Evolutionary conservation across 2,797 vertebrate genomes (phyloP).

Genomic region (Denticeps clupeoides): DNA sequence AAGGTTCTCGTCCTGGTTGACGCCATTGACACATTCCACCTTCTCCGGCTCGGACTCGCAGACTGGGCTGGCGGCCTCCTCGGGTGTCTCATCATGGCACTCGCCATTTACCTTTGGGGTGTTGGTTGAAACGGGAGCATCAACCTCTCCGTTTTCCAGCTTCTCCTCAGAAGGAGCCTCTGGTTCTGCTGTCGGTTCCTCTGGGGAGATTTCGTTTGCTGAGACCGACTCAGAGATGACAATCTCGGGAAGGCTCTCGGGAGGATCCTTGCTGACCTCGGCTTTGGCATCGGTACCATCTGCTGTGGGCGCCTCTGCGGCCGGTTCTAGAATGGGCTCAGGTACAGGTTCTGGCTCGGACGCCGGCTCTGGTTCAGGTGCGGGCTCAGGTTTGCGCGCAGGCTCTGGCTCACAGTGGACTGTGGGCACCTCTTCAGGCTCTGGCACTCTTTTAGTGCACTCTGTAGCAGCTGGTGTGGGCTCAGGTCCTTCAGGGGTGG

Average conservation of each 20-base stretch:
- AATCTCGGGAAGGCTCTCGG: constrained; percentile 48
- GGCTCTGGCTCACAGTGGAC: too few relatives aligned
- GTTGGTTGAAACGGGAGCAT: constrained; percentile 25
- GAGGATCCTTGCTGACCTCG: constrained; percentile 15
- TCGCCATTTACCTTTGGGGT: constrained; percentile 47
- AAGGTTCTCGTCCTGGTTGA: constrained; percentile 39
- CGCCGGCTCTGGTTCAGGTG: constrained; percentile 20
- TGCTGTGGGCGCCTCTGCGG: not conserved
- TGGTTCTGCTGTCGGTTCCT: constrained; percentile 23
- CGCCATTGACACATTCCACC: constrained; percentile 53
- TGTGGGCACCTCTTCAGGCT: too few relatives aligned
- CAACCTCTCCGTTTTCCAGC: constrained; percentile 54
- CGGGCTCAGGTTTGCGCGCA: too few relatives aligned
- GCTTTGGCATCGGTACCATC: too few relatives aligned
- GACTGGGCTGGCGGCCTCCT: not conserved
- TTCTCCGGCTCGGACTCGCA: constrained; percentile 34
- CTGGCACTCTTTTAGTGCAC: too few relatives aligned
- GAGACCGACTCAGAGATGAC: constrained; percentile 50
- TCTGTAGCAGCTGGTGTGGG: too few relatives aligned
- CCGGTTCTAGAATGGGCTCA: constrained; percentile 1
- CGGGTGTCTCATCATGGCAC: constrained; percentile 25
- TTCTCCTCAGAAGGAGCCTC: constrained; percentile 17
- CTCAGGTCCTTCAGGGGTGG: constrained; percentile 4
- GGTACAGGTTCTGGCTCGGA: constrained; percentile 5
- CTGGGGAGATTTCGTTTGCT: constrained; percentile 27